Evolutionary conservation across 1,140 invertebrate genomes (phyloP).

Genomic region (Helicoverpa armigera): DNA sequence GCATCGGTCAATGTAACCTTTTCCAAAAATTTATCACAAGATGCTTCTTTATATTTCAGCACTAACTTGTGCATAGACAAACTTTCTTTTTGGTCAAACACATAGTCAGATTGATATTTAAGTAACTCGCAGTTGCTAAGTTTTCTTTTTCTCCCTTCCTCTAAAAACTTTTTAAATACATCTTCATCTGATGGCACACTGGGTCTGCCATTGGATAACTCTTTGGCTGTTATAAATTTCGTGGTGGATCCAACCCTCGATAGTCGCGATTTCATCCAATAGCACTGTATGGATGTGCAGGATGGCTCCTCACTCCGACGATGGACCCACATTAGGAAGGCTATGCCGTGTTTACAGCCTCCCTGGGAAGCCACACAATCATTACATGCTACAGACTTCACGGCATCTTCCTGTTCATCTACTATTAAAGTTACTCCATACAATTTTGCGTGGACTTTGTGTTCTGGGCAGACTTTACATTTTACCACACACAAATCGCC

Average conservation of each 20-base stretch:
- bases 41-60: too few relatives aligned
- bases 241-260: background rate
- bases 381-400: background rate
- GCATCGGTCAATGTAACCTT: background rate
- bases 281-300: slow-evolving; percentile 70
- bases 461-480: slow-evolving; percentile 59
- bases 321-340: slow-evolving; percentile 77
- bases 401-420: background rate
- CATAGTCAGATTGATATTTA: slow-evolving; percentile 52
- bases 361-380: slow-evolving; percentile 13
- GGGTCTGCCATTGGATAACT: background rate
- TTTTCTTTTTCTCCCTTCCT: background rate
- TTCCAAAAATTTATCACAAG: too few relatives aligned
- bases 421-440: slow-evolving; percentile 47
- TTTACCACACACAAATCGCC: slow-evolving; percentile 51
- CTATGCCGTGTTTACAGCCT: slow-evolving; percentile 56
- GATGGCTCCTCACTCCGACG: slow-evolving; percentile 76
- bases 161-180: background rate
- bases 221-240: background rate
- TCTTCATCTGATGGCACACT: too few relatives aligned
- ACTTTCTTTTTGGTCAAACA: too few relatives aligned
- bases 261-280: slow-evolving; percentile 65
- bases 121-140: slow-evolving; percentile 48
- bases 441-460: slow-evolving; percentile 58
- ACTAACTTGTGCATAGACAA: too few relatives aligned